Evolutionary conservation across 2,113 vertebrate genomes (phyloP), one percentile per base, ranked within the genome.

Genomic region (Xyliphius kryptos): DNA sequence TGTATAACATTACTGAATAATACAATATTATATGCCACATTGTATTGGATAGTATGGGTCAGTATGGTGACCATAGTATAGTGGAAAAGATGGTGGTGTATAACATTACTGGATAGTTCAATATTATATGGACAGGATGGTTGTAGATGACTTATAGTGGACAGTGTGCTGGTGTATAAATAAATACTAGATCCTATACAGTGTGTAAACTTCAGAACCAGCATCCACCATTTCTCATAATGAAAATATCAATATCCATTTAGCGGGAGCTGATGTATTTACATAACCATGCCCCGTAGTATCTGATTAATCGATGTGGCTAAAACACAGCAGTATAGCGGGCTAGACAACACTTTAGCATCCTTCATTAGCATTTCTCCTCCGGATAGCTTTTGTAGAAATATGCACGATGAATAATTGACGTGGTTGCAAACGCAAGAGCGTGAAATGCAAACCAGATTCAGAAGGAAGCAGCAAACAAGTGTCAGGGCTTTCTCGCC

Each of bases 331-430:
- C 63, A 56, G 16, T 22, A 40, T 20, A 38, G 53, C 14, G 19
- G 13, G 37, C 50, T 40, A 43, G 53, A 47, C 53, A 49, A 48
- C 32, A 48, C 51, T 57, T 17, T 43, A n/a, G 38, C 41, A 56
- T 43, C 67, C 26, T 56, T 61, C 41, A 50, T 63, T 63, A 63
- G 60, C 40, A 44, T 41, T 20, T 50, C 47, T 63, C 52, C 60
- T 46, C 52, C 32, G 60, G 60, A 69, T 36, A 56, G 48, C 22
- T 57, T n/a, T 63, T 63, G 60, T 63, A 63, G 44, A 69, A 69
- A 62, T 63, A 61, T 68, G 66, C 66, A 50, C 36, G 4, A 68
- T 63, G 61, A 69, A 69, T 69, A 69, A 69, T 69, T 69, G 68
- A 69, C 56, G 16, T 6, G 19, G 47, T 38, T 41, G 52, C 58